A percentile compares a stretch with the other conserved stretches of the same genome.
Conservation (phyloP, 1,140 invertebrate species). For the Bathynomus jamesi region DNA sequence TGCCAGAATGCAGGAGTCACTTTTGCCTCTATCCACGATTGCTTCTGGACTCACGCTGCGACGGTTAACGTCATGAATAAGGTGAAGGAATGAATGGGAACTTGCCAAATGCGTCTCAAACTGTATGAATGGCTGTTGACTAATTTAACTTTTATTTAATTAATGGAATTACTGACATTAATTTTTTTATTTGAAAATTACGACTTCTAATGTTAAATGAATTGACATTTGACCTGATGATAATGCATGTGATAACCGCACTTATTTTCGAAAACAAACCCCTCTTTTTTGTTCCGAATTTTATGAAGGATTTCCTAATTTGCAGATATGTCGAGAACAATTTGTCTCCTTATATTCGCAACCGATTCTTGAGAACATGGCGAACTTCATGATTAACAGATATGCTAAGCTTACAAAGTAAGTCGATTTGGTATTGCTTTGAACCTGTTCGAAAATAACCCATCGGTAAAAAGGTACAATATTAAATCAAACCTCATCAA, state of each 20-base stretch:
- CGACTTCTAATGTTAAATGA: background rate
- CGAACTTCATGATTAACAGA: conserved; percentile 59
- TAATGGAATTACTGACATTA: background rate
- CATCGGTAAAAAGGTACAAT: too few species aligned
- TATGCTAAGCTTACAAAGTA: too few species aligned
- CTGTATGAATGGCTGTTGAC: background rate
- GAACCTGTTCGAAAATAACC: too few species aligned
- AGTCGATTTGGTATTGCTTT: too few species aligned
- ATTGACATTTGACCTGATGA: background rate
- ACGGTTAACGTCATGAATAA: conserved; percentile 83
- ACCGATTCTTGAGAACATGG: conserved; percentile 84
- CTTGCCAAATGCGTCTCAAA: background rate
- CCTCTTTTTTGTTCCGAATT: background rate
- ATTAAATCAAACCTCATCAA: too few species aligned
- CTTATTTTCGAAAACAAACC: background rate
- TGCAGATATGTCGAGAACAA: conserved; percentile 84
- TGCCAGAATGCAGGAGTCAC: conserved; percentile 72
- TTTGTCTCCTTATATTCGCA: conserved; percentile 89
- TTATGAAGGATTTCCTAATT: conserved; percentile 36
- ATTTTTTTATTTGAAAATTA: background rate
- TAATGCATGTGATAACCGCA: background rate
- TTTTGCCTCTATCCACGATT: conserved; percentile 97
- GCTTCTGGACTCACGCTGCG: conserved; percentile 95
- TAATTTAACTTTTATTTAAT: background rate
- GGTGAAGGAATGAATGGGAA: conserved; percentile 48